Base-by-base conservation (phyloP, 2,888 invertebrate genomes). In the Phaedon cochleariae region DNA sequence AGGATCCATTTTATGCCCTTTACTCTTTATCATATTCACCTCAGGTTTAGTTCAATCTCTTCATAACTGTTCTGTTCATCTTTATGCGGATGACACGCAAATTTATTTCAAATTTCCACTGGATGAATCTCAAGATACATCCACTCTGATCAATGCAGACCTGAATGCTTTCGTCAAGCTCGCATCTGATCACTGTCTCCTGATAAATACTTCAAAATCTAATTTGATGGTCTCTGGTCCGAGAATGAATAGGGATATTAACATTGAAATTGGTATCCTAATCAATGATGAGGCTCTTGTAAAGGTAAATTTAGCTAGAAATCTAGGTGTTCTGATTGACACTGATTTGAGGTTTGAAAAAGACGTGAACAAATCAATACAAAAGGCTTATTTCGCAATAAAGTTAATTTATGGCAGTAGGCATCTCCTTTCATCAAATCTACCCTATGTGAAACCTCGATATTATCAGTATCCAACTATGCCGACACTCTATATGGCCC, bases 401-500 rank as follows among this genome's bases (percentile, higher is more conserved):
- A 20, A 46, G 15, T 15, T 18, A 10, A 18, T 20, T 15, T 46
- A 17, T 46, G 17, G 6, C 46, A 17, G 17, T 17, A 34, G 31
- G 10, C 31, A 34, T 34, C 10, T 34, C 31, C n/a, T n/a, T n/a
- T n/a, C 10, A 10, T 34, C 31, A 34, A 34, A 34, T 34, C 31
- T 10, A 34, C 31, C 31, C 20, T 46, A 15, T 46, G 46, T 46
- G 17, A 46, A 46, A 46, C 20, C 4, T 5, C 5, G 20, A 17
- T 46, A 2, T 46, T 17, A 46, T 46, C 46, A 15, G 10, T 15
- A 15, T 46, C 15, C 20, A 20, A 46, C 15, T 55, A 37, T 55
- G 55, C 55, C 20, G 55, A 37, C n/a, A 12, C 37, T 34, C 21
- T 37, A n/a, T 55, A 55, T 37, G 37, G 37, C 12, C 55, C 21